These are phyloP conservation scores for Hirundo rustica DNA, from an alignment of 2,797 vertebrate genomes.

Conservation along the genomic window DNA sequence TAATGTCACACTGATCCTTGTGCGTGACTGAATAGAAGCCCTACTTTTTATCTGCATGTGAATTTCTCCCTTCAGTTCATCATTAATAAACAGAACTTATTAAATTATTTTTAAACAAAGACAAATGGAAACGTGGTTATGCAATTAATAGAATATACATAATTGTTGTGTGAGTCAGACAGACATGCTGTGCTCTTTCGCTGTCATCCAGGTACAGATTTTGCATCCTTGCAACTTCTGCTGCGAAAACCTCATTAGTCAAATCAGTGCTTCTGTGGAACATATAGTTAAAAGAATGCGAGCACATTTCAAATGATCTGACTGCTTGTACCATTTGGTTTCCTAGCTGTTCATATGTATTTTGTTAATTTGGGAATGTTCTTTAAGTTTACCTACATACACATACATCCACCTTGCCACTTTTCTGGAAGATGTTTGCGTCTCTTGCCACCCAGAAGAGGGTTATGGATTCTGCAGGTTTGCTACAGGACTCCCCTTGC, in stretches of 20 bases:
- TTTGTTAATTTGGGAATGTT: background rate
- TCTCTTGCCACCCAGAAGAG: fast-evolving
- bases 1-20: background rate
- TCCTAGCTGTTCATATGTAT: background rate
- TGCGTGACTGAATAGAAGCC: background rate
- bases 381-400: background rate
- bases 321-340: background rate
- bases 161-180: background rate
- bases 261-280: background rate
- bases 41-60: background rate
- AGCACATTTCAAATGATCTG: background rate
- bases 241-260: background rate
- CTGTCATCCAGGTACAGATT: background rate
- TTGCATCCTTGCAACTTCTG: background rate
- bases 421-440: background rate
- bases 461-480: background rate
- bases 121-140: background rate
- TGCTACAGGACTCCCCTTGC: background rate
- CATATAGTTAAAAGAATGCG: background rate
- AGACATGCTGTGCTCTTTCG: background rate
- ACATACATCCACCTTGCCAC: too few relatives aligned
- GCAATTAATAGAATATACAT: background rate
- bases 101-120: background rate
- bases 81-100: background rate
- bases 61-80: background rate